A percentile compares a stretch with the other conserved stretches of the same genome.
These are phyloP conservation scores for Beris morrisii DNA, from an alignment of 2,888 invertebrate genomes.

Conservation along the genomic window DNA sequence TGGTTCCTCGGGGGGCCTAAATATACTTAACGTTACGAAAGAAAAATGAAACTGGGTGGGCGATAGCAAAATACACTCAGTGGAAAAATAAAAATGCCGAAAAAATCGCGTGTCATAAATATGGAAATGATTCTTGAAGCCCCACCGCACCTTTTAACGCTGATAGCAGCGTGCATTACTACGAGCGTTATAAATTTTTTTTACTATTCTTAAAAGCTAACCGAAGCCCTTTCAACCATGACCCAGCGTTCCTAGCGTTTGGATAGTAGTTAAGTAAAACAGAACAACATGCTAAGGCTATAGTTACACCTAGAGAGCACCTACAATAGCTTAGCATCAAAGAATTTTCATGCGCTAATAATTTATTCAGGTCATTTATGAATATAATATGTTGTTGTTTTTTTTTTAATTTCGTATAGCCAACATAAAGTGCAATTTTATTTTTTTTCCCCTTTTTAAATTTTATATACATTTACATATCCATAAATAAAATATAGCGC, in stretches of 20 bases:
- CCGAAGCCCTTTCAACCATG: too few relatives aligned
- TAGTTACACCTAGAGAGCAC: not conserved
- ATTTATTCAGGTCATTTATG: constrained; percentile 37
- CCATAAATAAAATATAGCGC: too few relatives aligned
- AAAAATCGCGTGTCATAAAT: constrained; percentile 43
- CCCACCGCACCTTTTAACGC: constrained; percentile 12
- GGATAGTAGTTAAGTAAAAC: too few relatives aligned
- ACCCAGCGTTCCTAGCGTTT: too few relatives aligned
- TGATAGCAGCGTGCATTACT: too few relatives aligned
- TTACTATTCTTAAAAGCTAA: too few relatives aligned
- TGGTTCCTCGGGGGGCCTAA: too few relatives aligned
- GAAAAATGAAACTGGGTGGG: not conserved
- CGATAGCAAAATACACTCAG: not conserved
- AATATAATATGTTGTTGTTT: constrained; percentile 11
- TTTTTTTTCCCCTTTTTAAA: not conserved
- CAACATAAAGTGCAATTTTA: not conserved
- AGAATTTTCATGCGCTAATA: constrained; percentile 34
- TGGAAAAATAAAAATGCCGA: constrained; percentile 2
- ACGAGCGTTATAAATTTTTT: too few relatives aligned
- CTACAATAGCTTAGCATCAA: constrained; percentile 29
- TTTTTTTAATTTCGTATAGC: not conserved
- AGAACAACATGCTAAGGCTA: too few relatives aligned
- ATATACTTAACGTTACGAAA: too few relatives aligned
- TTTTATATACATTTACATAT: not conserved
- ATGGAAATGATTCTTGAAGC: constrained; percentile 42